phyloP scores from a whole-genome alignment of 1,140 invertebrate species.

The Pogonognathellus flavescens region DNA sequence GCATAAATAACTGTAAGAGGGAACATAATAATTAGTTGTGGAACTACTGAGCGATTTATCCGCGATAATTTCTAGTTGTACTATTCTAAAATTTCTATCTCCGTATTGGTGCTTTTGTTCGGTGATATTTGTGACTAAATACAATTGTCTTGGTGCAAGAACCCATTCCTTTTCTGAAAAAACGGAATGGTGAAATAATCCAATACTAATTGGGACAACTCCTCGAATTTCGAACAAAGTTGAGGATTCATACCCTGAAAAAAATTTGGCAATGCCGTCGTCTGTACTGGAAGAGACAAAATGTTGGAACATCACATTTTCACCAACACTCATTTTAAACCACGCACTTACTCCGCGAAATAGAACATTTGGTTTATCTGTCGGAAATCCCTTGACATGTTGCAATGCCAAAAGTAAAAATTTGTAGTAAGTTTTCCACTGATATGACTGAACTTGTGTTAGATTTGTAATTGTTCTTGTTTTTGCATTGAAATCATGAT shows the following conservation, averaged over 20 bases:
- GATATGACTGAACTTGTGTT: background rate
- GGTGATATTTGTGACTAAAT: background rate
- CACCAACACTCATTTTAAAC: constrained; percentile 7
- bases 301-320: constrained; percentile 31
- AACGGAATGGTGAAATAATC: constrained; percentile 2
- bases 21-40: too few species aligned
- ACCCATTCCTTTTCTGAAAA: constrained; percentile 37
- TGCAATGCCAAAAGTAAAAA: background rate
- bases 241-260: background rate
- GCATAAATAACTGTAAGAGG: too few species aligned
- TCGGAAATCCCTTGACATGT: constrained; percentile 4
- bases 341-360: background rate
- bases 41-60: too few species aligned
- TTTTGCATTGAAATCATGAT: constrained; percentile 7
- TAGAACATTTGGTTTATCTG: background rate
- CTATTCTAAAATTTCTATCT: too few species aligned
- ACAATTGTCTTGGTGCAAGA: constrained; percentile 13
- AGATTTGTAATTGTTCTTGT: background rate
- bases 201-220: background rate
- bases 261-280: background rate
- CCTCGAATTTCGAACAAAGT: constrained; percentile 33
- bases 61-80: too few species aligned
- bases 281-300: constrained; percentile 23
- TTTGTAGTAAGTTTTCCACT: background rate
- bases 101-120: background rate